Conservation (phyloP, 2,888 invertebrate species). For the Atethmia centrago region DNA sequence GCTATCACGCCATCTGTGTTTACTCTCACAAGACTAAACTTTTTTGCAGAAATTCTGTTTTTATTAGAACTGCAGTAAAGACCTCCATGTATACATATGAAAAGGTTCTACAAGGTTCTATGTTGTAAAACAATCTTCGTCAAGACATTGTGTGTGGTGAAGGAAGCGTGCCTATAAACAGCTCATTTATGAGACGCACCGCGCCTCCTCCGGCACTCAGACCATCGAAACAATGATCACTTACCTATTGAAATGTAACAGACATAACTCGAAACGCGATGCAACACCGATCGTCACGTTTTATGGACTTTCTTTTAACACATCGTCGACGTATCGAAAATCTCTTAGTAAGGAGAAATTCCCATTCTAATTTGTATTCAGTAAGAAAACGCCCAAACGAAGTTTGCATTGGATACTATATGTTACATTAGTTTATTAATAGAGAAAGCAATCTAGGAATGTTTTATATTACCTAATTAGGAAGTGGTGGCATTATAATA, state of each 20-base stretch:
- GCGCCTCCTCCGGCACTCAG: not conserved
- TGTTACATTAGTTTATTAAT: constrained; percentile 76
- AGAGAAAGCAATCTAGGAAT: constrained; percentile 71
- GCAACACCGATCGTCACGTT: constrained; percentile 71
- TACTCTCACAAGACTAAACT: constrained; percentile 25
- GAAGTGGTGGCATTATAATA: constrained; percentile 62
- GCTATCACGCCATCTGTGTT: constrained; percentile 43
- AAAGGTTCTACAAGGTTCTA: not conserved
- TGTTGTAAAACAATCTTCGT: constrained; percentile 1
- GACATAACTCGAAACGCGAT: constrained; percentile 63
- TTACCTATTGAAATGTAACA: constrained; percentile 68
- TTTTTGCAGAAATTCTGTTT: constrained; percentile 13
- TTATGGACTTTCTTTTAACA: constrained; percentile 83
- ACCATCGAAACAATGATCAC: constrained; percentile 51
- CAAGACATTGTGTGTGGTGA: not conserved
- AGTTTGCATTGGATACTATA: constrained; percentile 79
- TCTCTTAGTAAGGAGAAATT: constrained; percentile 85
- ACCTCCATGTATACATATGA: not conserved
- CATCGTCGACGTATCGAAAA: constrained; percentile 78
- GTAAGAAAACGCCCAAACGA: constrained; percentile 75
- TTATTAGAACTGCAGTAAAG: not conserved
- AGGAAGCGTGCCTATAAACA: constrained; percentile 15
- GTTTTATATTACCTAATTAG: constrained; percentile 73
- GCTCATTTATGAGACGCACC: constrained; percentile 15
- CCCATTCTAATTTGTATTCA: constrained; percentile 85